Evolutionary conservation across 2,797 vertebrate species (phyloP).

Genomic region (Triplophysa bombifrons): DNA sequence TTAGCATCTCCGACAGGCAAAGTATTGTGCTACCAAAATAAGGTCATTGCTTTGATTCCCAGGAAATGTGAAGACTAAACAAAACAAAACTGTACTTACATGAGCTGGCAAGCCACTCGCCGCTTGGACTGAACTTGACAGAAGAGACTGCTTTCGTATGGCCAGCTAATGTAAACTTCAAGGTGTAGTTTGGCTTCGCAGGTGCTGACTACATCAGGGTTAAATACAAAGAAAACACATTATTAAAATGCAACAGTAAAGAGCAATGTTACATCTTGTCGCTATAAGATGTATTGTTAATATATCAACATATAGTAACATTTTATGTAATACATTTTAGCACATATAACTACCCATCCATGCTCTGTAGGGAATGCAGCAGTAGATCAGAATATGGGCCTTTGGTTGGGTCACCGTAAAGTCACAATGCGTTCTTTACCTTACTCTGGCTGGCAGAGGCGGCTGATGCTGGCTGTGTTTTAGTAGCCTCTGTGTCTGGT

Average conservation of each 20-base stretch:
- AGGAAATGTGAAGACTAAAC: neutral
- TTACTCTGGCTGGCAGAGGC: conserved; percentile 95
- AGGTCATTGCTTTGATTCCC: neutral
- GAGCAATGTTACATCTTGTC: too few species aligned
- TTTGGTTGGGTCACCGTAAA: too few species aligned
- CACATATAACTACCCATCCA: too few species aligned
- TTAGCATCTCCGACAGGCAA: too few species aligned
- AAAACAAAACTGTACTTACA: conserved; percentile 77
- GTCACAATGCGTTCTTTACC: conserved; percentile 69
- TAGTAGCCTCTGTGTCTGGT: conserved; percentile 90
- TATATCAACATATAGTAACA: too few species aligned
- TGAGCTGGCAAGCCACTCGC: conserved; percentile 98
- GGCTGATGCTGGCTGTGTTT: conserved; percentile 89
- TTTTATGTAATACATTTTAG: too few species aligned
- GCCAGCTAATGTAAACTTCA: conserved; percentile 96
- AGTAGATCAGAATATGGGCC: too few species aligned
- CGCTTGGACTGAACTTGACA: conserved; percentile 97
- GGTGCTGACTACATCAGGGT: conserved; percentile 83
- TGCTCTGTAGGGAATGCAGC: too few species aligned
- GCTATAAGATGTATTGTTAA: too few species aligned
- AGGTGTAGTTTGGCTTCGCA: conserved; percentile 94
- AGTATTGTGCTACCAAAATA: neutral
- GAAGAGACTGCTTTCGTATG: conserved; percentile 98
- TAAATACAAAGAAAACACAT: neutral
- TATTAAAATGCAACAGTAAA: conserved; percentile 21